A percentile compares a stretch with the other conserved stretches of the same genome.
Conservation (phyloP, 2,113 vertebrate species). For the Melospiza georgiana region DNA sequence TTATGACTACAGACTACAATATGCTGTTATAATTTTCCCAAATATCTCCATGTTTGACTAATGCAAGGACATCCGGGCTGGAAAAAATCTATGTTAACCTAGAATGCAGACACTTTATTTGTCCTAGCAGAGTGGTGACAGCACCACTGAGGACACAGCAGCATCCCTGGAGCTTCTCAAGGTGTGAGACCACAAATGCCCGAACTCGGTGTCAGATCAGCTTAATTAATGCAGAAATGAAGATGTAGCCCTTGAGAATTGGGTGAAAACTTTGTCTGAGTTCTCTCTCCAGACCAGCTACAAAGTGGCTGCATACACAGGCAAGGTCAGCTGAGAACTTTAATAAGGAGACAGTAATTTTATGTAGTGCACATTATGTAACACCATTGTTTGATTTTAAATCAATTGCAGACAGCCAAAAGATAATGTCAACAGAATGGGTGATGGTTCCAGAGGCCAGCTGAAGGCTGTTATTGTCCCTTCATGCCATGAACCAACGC, state of each 20-base stretch:
- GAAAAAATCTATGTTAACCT: not conserved
- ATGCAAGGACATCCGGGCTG: not conserved
- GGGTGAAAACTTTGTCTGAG: not conserved
- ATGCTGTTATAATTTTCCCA: not conserved
- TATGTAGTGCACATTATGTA: not conserved
- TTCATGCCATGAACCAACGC: not conserved
- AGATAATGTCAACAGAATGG: conserved; percentile 27
- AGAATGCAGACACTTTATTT: not conserved
- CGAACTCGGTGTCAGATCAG: not conserved
- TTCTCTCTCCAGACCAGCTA: not conserved
- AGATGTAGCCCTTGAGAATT: not conserved
- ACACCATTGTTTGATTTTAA: conserved; percentile 7
- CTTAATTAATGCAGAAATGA: not conserved
- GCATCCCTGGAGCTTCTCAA: not conserved
- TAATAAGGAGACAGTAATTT: not conserved
- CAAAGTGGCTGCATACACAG: not conserved
- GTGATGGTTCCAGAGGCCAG: conserved; percentile 15
- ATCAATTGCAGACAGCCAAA: not conserved
- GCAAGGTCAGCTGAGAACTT: not conserved
- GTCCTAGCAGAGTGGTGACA: not conserved
- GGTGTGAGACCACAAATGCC: not conserved
- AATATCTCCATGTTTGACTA: rapidly evolving
- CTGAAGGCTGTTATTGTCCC: conserved; percentile 5
- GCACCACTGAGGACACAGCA: not conserved
- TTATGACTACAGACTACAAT: not conserved